A percentile compares a stretch with the other conserved stretches of the same genome.
phyloP scores from a whole-genome alignment of 2,888 invertebrate genomes.

The Mythimna impura region DNA sequence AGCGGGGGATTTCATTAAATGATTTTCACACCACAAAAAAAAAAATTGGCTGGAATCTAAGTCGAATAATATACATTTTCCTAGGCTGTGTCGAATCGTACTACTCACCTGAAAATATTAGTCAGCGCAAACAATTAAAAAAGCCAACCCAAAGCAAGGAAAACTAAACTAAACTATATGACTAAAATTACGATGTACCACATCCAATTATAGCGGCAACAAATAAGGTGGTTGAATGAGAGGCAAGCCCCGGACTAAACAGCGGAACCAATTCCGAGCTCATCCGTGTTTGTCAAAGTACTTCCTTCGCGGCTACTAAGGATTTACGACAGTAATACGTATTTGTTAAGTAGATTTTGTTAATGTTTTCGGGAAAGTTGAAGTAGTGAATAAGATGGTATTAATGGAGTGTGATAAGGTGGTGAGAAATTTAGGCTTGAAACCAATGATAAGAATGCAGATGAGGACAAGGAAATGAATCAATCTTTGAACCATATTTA shows the following conservation, averaged over 20 bases:
- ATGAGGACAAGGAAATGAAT: no score
- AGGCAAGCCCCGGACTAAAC: constrained; percentile 82
- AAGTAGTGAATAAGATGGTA: not conserved
- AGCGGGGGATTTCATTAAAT: no score
- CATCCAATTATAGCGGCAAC: constrained; percentile 75
- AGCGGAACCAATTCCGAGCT: constrained; percentile 87
- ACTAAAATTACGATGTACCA: constrained; percentile 67
- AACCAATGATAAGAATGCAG: no score
- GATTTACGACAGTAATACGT: constrained; percentile 60
- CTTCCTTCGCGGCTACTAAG: constrained; percentile 75
- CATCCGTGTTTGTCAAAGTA: constrained; percentile 88
- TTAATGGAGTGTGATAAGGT: no score
- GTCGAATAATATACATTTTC: no score
- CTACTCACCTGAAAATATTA: no score
- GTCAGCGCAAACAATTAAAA: not conserved
- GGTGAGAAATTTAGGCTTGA: no score
- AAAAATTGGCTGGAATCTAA: no score
- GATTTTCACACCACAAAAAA: no score
- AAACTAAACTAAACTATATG: constrained; percentile 64
- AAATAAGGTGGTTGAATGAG: constrained; percentile 77
- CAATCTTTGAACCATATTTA: no score
- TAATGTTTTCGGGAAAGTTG: constrained; percentile 4
- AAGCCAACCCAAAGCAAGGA: constrained; percentile 25
- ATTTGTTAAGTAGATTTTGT: constrained; percentile 46
- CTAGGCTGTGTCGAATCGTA: no score